phyloP scores from a whole-genome alignment of 2,113 vertebrate genomes.

The Dromiciops gliroides region DNA sequence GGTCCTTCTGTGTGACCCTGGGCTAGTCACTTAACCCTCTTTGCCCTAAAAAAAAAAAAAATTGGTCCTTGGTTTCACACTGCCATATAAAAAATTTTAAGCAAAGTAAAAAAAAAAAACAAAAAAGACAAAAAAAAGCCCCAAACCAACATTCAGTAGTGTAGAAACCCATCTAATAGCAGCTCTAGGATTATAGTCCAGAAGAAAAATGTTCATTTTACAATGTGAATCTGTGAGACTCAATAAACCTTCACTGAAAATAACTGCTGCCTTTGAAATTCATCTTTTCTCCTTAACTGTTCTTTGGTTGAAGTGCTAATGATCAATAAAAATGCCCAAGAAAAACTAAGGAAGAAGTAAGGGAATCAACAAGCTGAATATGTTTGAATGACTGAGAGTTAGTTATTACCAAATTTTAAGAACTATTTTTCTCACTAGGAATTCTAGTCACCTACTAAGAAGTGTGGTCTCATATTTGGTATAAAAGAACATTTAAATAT shows the following conservation, averaged over 20 bases:
- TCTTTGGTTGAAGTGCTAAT: neutral
- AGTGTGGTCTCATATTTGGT: neutral
- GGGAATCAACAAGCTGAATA: no score
- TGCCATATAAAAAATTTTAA: slow-evolving; percentile 31
- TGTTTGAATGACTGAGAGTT: neutral
- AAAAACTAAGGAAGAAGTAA: neutral
- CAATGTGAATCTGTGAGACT: neutral
- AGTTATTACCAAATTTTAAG: neutral
- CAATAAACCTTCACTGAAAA: slow-evolving; percentile 6
- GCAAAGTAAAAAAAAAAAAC: slow-evolving; percentile 11
- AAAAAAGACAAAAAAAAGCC: no score
- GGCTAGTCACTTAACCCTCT: no score
- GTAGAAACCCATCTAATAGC: neutral
- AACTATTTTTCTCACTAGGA: neutral
- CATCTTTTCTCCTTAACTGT: neutral
- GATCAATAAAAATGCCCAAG: neutral
- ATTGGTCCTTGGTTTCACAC: neutral
- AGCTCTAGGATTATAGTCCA: neutral
- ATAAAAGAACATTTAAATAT: slow-evolving; percentile 2
- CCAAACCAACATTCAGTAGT: slow-evolving; percentile 3
- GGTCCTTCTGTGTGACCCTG: no score
- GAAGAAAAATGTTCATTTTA: neutral
- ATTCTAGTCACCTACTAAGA: neutral
- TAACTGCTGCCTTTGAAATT: neutral
- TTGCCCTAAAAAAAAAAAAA: no score